Base-by-base conservation (phyloP, 1,140 invertebrate genomes). In the Mizuhopecten yessoensis region DNA sequence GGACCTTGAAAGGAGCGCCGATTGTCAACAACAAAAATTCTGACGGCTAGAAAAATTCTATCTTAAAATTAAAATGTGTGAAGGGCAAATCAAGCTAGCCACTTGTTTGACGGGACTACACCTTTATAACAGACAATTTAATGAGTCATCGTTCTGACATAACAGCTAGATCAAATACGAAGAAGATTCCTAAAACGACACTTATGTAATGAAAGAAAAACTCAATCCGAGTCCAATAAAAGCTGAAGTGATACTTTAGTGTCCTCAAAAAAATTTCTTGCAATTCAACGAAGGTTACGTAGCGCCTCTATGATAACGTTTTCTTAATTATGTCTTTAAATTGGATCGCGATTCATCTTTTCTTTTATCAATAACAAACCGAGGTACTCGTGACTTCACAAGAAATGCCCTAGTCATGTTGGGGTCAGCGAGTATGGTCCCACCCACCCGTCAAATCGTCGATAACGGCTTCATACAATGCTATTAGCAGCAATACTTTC, bases 121-220 rank as follows among this genome's bases (percentile, higher is more conserved):
- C 57, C n/a, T 75, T n/a, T 1, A 75, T 75, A 75, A 29, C n/a
- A 75, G 57, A n/a, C 57, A 75, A 75, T 75, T 75, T 29, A 75
- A 29, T 75, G 57, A 75, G 23, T 75, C 57, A 75, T 75, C 57
- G 2, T n/a, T n/a, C n/a, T n/a, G n/a, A 17, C 57, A 75, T 75
- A 75, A 5, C 23, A 29, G 29, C 57, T 9, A 75, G 57, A 75
- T 75, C 57, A 75, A 75, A 75, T 29, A 17, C n/a, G 9, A 29
- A n/a, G 57, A 29, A 29, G 57, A 75, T 75, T 75, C 57, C n/a
- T 75, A 23, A 75, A 3, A 75, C 57, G 5, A 75, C 57, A n/a
- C 57, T 75, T 75, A 75, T 75, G 57, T 75, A 75, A 75, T 75
- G 57, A 75, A 75, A 75, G 17, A n/a, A 75, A 75, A 75, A 75